Evolutionary conservation across 2,888 invertebrate genomes (phyloP).

Genomic region (Rhagonycha lutea): DNA sequence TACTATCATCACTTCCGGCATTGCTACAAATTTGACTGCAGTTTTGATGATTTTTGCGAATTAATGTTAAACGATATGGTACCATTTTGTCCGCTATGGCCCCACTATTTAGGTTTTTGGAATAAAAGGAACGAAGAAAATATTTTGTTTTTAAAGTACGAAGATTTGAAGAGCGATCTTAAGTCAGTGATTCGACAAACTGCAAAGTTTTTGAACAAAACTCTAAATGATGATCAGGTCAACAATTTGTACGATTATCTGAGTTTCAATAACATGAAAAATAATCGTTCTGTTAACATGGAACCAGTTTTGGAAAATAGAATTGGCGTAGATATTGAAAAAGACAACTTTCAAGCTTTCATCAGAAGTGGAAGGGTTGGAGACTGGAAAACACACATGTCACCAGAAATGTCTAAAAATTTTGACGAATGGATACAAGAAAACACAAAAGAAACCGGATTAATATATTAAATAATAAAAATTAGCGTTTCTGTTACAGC

Average conservation of each 20-base stretch:
- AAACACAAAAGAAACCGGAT: slow-evolving; percentile 65
- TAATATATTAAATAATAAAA: slow-evolving; percentile 24
- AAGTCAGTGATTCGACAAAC: slow-evolving; percentile 67
- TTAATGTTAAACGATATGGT: slow-evolving; percentile 70
- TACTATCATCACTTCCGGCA: slow-evolving; percentile 82
- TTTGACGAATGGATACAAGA: slow-evolving; percentile 76
- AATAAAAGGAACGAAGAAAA: slow-evolving; percentile 70
- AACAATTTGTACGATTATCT: slow-evolving; percentile 48
- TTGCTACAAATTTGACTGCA: slow-evolving; percentile 63
- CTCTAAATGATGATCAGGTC: slow-evolving; percentile 68
- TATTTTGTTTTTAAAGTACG: slow-evolving; percentile 78
- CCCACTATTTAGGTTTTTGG: slow-evolving; percentile 70
- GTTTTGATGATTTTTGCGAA: slow-evolving; percentile 77
- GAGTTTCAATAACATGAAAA: slow-evolving; percentile 58
- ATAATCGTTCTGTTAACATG: slow-evolving; percentile 63
- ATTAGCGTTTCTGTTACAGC: too few relatives aligned
- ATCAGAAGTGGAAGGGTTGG: slow-evolving; percentile 58
- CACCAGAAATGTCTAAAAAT: slow-evolving; percentile 67
- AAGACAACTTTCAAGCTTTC: slow-evolving; percentile 45
- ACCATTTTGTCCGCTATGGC: slow-evolving; percentile 68
- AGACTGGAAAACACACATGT: slow-evolving; percentile 63
- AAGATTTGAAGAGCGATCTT: slow-evolving; percentile 80
- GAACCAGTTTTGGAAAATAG: slow-evolving; percentile 47
- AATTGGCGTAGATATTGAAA: slow-evolving; percentile 45
- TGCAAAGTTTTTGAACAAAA: slow-evolving; percentile 72